phyloP scores from a whole-genome alignment of 1,140 invertebrate species.

The Patella vulgata region DNA sequence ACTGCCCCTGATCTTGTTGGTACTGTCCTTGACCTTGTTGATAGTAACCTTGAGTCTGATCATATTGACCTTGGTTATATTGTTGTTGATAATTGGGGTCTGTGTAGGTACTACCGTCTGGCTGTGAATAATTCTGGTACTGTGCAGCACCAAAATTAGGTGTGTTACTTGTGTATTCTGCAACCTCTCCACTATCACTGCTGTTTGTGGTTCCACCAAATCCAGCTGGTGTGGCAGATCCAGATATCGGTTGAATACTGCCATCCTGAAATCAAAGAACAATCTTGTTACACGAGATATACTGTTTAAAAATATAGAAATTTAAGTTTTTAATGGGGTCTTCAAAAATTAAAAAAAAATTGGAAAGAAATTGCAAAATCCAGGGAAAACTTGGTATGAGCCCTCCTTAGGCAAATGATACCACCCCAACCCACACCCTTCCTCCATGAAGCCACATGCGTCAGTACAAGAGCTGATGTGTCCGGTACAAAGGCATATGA shows the following conservation, averaged over 20 bases:
- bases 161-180: conserved; percentile 15
- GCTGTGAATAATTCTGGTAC: conserved; percentile 4
- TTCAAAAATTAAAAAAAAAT: no score
- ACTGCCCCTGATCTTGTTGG: conserved; percentile 28
- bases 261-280: conserved; percentile 52
- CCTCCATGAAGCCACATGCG: no score
- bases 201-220: conserved; percentile 43
- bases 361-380: no score
- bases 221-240: conserved; percentile 50
- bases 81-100: conserved; percentile 32
- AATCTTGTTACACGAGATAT: background rate
- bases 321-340: background rate
- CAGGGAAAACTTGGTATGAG: no score
- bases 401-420: no score
- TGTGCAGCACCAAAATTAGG: conserved; percentile 8
- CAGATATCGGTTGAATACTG: conserved; percentile 57
- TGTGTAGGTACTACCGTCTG: conserved; percentile 2
- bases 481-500: no score
- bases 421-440: no score
- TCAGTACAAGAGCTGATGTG: no score
- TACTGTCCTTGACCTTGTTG: conserved; percentile 17
- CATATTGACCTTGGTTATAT: conserved; percentile 17
- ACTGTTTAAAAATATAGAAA: background rate
- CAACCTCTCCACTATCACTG: conserved; percentile 61
- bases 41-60: conserved; percentile 5